These are phyloP conservation scores for Drosophila prolongata DNA, from an alignment of 2,888 invertebrate genomes.

Conservation along the genomic window DNA sequence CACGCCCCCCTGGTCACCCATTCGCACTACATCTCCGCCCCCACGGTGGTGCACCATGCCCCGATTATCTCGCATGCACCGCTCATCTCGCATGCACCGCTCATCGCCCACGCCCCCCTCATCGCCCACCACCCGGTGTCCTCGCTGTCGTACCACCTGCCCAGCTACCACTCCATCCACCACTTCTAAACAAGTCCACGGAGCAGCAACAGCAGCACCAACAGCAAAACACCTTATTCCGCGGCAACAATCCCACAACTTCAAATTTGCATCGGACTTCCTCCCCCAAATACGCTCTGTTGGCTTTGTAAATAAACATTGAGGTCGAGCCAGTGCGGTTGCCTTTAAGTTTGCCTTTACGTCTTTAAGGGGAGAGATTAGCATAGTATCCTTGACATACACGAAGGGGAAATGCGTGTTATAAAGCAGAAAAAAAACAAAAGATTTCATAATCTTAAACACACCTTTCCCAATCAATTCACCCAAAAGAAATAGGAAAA, in stretches of 20 bases:
- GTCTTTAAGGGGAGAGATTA: not conserved
- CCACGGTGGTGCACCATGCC: conserved; percentile 75
- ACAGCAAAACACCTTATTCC: conserved; percentile 2
- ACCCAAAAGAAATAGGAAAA: too few relatives aligned
- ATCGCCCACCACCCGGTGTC: conserved; percentile 68
- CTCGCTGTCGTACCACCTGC: conserved; percentile 73
- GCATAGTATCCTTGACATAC: not conserved
- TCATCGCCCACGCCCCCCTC: conserved; percentile 72
- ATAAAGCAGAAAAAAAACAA: not conserved
- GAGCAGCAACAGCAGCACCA: conserved; percentile 8
- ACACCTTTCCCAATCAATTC: too few relatives aligned
- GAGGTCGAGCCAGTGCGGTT: not conserved
- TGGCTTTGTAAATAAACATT: conserved; percentile 58
- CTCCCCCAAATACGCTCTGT: conserved; percentile 3
- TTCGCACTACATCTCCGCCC: conserved; percentile 74
- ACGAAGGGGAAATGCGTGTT: not conserved
- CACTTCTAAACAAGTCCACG: conserved; percentile 55
- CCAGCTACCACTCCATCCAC: conserved; percentile 75
- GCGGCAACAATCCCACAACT: conserved; percentile 5
- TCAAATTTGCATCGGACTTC: not conserved
- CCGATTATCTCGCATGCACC: conserved; percentile 73
- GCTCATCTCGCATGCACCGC: conserved; percentile 70
- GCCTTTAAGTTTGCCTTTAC: not conserved
- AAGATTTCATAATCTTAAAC: too few relatives aligned
- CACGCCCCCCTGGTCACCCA: conserved; percentile 79